phyloP scores from a whole-genome alignment of 1,140 invertebrate species.

The Apolygus lucorum region DNA sequence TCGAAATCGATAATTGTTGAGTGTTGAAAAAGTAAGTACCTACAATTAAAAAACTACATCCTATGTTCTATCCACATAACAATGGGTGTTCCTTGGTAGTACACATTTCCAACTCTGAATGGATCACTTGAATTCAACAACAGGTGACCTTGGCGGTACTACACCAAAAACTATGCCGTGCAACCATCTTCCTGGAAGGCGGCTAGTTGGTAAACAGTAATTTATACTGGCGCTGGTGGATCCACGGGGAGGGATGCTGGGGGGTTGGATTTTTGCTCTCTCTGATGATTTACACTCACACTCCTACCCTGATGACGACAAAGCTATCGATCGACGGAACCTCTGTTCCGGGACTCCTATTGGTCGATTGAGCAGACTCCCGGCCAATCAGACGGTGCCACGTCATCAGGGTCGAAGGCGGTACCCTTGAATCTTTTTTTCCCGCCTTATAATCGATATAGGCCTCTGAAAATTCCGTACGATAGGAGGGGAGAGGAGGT shows the following conservation, averaged over 20 bases:
- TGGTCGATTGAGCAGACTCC: background rate
- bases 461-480: background rate
- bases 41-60: background rate
- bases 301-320: background rate
- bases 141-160: background rate
- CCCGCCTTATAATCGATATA: conserved; percentile 12
- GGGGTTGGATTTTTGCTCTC: background rate
- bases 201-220: background rate
- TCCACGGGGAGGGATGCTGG: background rate
- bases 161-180: background rate
- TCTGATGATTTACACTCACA: too few species aligned
- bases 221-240: background rate
- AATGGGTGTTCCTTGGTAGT: background rate
- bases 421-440: background rate
- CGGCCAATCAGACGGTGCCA: background rate
- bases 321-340: too few species aligned
- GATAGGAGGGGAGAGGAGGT: background rate
- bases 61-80: background rate
- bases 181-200: background rate
- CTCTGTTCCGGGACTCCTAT: background rate
- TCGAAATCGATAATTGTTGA: background rate
- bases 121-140: background rate
- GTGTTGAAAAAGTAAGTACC: background rate
- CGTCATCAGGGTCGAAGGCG: background rate
- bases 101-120: background rate